Evolutionary conservation across 2,797 vertebrate species (phyloP).

Genomic region (Premnoplex brunnescens): DNA sequence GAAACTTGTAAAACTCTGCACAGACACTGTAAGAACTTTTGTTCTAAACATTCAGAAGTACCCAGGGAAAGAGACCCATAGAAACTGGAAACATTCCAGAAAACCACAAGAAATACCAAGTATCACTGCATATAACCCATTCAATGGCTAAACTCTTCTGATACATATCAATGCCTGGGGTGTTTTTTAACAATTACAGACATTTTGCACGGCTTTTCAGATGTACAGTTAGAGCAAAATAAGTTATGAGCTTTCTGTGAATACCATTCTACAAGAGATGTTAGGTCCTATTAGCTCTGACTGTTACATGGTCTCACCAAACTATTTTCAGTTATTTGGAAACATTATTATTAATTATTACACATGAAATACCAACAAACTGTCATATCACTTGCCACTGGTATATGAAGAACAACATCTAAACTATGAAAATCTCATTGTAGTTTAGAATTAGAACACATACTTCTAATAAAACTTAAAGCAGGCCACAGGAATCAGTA

Average conservation of each 20-base stretch:
- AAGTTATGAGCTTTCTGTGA: neutral
- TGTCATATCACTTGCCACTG: neutral
- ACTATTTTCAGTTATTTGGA: neutral
- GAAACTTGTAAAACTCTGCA: neutral
- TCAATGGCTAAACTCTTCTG: neutral
- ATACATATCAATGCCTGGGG: fast-evolving
- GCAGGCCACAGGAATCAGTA: neutral
- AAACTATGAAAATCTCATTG: neutral
- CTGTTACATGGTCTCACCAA: neutral
- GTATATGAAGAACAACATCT: neutral
- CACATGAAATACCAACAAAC: neutral
- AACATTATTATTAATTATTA: neutral
- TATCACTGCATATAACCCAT: neutral
- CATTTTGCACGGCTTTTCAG: neutral
- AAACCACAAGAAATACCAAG: neutral
- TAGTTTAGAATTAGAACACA: neutral
- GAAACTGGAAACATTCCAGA: neutral
- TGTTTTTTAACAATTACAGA: fast-evolving
- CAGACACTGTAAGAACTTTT: neutral
- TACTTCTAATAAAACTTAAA: neutral
- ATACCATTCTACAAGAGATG: neutral
- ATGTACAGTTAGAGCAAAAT: neutral
- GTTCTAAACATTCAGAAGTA: neutral
- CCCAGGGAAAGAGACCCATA: neutral
- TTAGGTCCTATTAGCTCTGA: neutral